Evolutionary conservation across 2,113 vertebrate species (phyloP).

Genomic region (Fulica atra): DNA sequence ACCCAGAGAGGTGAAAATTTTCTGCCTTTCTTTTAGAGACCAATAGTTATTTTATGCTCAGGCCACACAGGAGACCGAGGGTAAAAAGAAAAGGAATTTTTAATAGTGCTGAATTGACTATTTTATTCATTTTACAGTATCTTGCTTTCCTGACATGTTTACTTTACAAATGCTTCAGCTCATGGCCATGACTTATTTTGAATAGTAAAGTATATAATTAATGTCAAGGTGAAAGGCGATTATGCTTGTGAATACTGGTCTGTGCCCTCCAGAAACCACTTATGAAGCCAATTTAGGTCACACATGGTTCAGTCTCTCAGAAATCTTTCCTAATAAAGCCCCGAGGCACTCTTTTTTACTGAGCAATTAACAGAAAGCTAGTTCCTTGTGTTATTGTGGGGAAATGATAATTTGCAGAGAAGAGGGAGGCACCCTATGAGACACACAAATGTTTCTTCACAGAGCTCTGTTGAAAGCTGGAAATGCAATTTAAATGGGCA

Average conservation of each 20-base stretch:
- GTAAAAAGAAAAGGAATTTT: conserved; percentile 34
- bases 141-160: conserved; percentile 73
- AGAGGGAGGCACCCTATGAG: background rate
- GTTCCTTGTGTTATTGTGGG: conserved; percentile 18
- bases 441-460: background rate
- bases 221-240: conserved; percentile 74
- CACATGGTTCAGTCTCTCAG: conserved; percentile 67
- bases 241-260: conserved; percentile 63
- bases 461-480: background rate
- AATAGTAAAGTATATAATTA: conserved; percentile 73
- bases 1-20: background rate
- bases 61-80: background rate
- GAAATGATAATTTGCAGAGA: conserved; percentile 15
- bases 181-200: conserved; percentile 54
- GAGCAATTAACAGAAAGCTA: conserved; percentile 53
- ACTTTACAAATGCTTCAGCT: conserved; percentile 69
- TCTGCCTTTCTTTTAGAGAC: conserved; percentile 19
- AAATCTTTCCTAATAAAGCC: conserved; percentile 75
- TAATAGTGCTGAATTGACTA: conserved; percentile 50
- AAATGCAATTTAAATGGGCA: background rate
- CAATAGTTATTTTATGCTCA: conserved; percentile 18
- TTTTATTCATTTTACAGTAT: conserved; percentile 59
- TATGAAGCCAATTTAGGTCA: conserved; percentile 73
- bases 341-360: conserved; percentile 29
- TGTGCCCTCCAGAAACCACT: conserved; percentile 67